Evolutionary conservation across 2,113 vertebrate genomes (phyloP), one percentile per base, ranked within the genome.

Genomic region (Telmatochromis sp.): DNA sequence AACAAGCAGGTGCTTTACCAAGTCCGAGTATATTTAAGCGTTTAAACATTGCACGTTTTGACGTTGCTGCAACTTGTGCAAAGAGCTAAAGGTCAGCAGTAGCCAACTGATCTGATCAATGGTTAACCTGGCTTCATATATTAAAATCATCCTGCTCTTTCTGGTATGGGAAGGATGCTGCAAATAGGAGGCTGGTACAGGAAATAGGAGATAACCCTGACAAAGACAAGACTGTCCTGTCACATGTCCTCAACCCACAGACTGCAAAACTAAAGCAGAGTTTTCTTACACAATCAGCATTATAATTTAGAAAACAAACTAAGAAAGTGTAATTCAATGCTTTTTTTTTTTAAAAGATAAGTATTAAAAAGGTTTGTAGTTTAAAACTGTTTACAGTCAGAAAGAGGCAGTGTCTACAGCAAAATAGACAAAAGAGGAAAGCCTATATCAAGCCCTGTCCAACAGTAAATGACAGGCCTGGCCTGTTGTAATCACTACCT

Each of bases 401-500:
- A 85, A 90, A 85, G 17, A 65, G n/a, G 68, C 82, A 33, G 21
- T 60, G 28, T n/a, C 35, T 60, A 58, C 65, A 90, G 87, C 86
- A 47, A 91, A 85, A 23, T 70, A 49, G 86, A 93, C 85, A 83
- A 89, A 84, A 42, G 23, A 37, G 53, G 53, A 55, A 28, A 42
- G 80, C 57, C 82, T 90, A 81, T 87, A 93, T 93, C 63, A 89
- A 89, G 91, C 85, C 85, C 60, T 49, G 87, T 90, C 82, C 47
- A 89, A 51, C 45, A 53, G 68, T 89, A 92, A 95, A 95, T 95
- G 93, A 95, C 91, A 95, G 94, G 88, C 88, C 82, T 68, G 84
- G 89, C 79, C 70, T 53, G 75, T 49, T 21, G 37, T 94, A 95
- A 95, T 95, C 84, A 95, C 94, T 85, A 91, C 91, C 47, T 93